Evolutionary conservation across 1,140 invertebrate genomes (phyloP).

Genomic region (Eurosta solidaginis): DNA sequence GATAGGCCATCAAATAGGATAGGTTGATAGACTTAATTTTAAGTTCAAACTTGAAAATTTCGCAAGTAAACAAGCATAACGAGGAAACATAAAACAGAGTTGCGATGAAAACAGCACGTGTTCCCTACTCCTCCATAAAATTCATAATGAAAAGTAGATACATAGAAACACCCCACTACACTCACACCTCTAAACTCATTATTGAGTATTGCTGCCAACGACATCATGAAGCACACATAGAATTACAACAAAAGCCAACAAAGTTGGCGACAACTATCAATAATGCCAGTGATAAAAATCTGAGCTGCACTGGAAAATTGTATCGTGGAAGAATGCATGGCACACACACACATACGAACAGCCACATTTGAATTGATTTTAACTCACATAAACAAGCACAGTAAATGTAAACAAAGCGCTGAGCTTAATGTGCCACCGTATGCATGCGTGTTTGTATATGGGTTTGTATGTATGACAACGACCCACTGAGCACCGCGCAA

Average conservation of each 20-base stretch:
- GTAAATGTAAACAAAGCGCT: not conserved
- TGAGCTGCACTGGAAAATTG: constrained; percentile 25
- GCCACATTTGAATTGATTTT: not conserved
- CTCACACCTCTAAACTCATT: not conserved
- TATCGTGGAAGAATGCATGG: constrained; percentile 11
- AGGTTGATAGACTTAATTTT: too few relatives aligned
- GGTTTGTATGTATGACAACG: constrained; percentile 16
- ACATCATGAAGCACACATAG: not conserved
- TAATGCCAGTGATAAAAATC: constrained; percentile 18
- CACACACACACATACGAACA: constrained; percentile 13
- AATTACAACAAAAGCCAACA: not conserved
- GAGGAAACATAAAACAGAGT: too few relatives aligned
- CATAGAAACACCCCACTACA: too few relatives aligned
- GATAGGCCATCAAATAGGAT: too few relatives aligned
- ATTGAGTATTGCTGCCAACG: not conserved
- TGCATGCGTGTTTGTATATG: not conserved
- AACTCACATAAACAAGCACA: not conserved
- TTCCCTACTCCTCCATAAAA: too few relatives aligned
- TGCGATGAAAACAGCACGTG: too few relatives aligned
- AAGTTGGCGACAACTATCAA: not conserved
- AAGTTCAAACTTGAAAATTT: too few relatives aligned
- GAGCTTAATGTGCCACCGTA: not conserved
- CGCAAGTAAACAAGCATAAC: too few relatives aligned
- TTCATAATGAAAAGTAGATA: too few relatives aligned
- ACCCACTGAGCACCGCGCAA: constrained; percentile 45